Base-by-base conservation (phyloP, 2,797 vertebrate genomes). In the Xyrichtys novacula region DNA sequence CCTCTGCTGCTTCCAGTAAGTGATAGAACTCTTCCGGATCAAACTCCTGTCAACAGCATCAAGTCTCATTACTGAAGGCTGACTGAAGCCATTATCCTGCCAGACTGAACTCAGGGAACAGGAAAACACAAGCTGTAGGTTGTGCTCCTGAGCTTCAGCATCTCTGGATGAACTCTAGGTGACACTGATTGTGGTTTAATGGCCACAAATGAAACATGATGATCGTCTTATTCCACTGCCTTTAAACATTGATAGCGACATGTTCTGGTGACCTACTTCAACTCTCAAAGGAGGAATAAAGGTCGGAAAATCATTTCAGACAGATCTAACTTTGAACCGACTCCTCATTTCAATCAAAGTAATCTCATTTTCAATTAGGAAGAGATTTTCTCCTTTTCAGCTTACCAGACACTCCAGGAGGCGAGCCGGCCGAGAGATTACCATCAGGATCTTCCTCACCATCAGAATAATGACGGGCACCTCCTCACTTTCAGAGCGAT, bases 1-100 rank as follows among this genome's bases (percentile, higher is more conserved):
- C 98, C 80, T 99, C 98, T 0, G 96, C 98, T 0, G 97, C 98
- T 87, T 99, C 97, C 20, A 99, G 90, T 42, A 99, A 88, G 69
- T 99, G 98, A 76, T 99, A 99, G 71, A 99, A 99, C 81, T 97
- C 97, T 57, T 99, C 98, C 0, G 97, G 98, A 80, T 99, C 96
- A 46, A 99, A 99, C 72, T 99, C 98, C 98, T 99, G 83, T 28
- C 22, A 83, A 82, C 15, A 69, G 16, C 38, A 76, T 40, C 31
- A 50, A 46, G 14, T 48, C 28, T 64, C 22, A 74, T 85, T 47
- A 73, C 60, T 29, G 59, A 50, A 40, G 26, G 67, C 22, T n/a
- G 26, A 29, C n/a, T 61, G 42, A 67, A 14, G 28, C 4, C 6
- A 26, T 36, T 11, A 32, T 48, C 36, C 38, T 56, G 3, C 6